These are phyloP conservation scores for Cyprinus carpio DNA, from an alignment of 2,113 vertebrate species.

Conservation along the genomic window DNA sequence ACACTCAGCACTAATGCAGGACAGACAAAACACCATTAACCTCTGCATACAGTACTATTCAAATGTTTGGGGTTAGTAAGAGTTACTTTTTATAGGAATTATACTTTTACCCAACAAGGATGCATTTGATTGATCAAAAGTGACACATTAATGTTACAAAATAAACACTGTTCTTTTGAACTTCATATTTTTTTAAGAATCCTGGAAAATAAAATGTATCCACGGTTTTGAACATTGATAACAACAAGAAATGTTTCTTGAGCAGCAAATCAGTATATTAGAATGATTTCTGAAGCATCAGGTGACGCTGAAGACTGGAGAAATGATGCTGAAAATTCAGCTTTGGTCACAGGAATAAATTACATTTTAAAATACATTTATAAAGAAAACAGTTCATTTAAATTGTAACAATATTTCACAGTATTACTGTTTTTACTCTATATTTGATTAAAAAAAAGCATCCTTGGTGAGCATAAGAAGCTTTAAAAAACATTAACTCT, in stretches of 20 bases:
- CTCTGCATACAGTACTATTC: background rate
- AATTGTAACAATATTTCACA: background rate
- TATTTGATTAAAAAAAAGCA: background rate
- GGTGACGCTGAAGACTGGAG: background rate
- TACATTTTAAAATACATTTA: background rate
- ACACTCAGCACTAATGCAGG: slow-evolving; percentile 87
- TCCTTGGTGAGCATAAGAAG: background rate
- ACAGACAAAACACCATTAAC: slow-evolving; percentile 1
- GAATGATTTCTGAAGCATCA: background rate
- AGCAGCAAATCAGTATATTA: background rate
- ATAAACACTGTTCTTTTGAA: background rate
- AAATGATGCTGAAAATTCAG: background rate
- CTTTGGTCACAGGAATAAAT: background rate
- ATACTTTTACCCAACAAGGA: background rate
- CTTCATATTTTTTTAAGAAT: background rate
- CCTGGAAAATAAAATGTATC: too few species aligned
- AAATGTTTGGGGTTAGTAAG: background rate
- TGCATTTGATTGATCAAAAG: background rate
- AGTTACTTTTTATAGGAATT: background rate
- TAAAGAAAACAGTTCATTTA: background rate
- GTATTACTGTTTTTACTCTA: background rate
- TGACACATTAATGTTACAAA: background rate
- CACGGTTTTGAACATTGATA: background rate
- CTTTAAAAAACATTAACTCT: too few species aligned
- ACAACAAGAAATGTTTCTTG: background rate